Evolutionary conservation across 1,140 invertebrate species (phyloP), one percentile per base, ranked within the genome.

Genomic region (Phocides pigmalion): DNA sequence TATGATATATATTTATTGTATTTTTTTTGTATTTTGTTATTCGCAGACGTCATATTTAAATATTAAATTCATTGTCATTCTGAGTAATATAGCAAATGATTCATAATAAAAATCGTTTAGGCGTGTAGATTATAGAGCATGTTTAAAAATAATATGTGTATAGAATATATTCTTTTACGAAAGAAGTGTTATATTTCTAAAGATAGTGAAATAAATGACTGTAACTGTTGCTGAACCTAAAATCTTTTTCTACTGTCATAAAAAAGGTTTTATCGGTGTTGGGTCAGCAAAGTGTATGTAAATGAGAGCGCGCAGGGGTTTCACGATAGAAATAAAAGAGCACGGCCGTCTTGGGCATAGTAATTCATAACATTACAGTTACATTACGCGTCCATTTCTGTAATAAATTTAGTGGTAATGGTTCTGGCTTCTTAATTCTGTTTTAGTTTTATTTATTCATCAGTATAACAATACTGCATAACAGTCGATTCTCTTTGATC

Each of bases 231-330:
- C 49, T n/a, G 76, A 75, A 74, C 68, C 73, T 84, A 75, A 84
- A 82, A 84, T 82, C 76, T 70, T 76, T 80, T 78, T 81, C 76
- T 76, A 77, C 66, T 75, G 67, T 74, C 64, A 80, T 84, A 81
- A 87, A 84, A 81, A 80, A 76, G 79, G 80, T 79, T 83, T 82
- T 86, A 85, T 82, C 71, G 75, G 61, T 73, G 82, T 79, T 74
- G 76, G 84, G 83, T 85, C 82, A 85, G 82, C 82, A 81, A 82
- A 86, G 82, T 86, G 82, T 86, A 88, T 88, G 82, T 77, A 89
- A 87, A 88, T 87, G 76, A 81, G 71, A 66, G 72, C 69, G 70
- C 67, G 68, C 62, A 67, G 69, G 74, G 68, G 72, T 76, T 76
- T 70, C 64, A 68, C 64, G 74, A 82, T 73, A 72, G 75, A 80